Base-by-base conservation (phyloP, 2,888 invertebrate species). In the Sympetrum striolatum region DNA sequence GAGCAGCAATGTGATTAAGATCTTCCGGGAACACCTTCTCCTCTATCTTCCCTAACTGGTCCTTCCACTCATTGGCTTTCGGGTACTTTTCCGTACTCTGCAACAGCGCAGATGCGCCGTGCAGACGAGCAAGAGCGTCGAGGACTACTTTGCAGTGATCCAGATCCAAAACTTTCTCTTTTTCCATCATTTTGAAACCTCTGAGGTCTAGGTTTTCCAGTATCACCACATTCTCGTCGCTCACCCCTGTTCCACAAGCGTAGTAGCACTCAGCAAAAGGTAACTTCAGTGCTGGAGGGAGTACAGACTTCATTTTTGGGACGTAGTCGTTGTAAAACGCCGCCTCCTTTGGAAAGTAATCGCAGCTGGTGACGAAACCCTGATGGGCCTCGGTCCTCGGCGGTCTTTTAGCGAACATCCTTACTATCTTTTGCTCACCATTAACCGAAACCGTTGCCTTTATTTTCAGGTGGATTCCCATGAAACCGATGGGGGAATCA, bases 101-200 rank as follows among this genome's bases (percentile, higher is more conserved):
- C 53, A 90, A 15, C 14, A 90, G 58, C 1, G 44, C 53, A 4
- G 90, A 90, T 15, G 90, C 90, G 4, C 80, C 90, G 53, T 90
- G 90, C 12, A 90, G 58, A 22, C 80, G 80, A 25, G 90, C 90
- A 25, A 90, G 18, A 6, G 79, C 58, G n/a, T 80, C 80, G 25
- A 90, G 80, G n/a, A 90, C 48, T 5, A 79, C 80, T 18, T 5
- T 10, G 60, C 80, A 80, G 15, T 53, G 53, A 25, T 31, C 79
- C 15, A 90, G 44, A 31, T 80, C 80, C 90, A 90, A 37, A 2
- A 48, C 53, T 18, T 4, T 58, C 44, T 12, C 31, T 48, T 90
- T 90, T 31, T 80, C 79, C 25, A 48, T 48, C 80, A 90, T 80
- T 31, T 37, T 53, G 53, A 80, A 90, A 15, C 80, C 80, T 4